Evolutionary conservation across 2,888 invertebrate genomes (phyloP).

Genomic region (Metalampra italica): DNA sequence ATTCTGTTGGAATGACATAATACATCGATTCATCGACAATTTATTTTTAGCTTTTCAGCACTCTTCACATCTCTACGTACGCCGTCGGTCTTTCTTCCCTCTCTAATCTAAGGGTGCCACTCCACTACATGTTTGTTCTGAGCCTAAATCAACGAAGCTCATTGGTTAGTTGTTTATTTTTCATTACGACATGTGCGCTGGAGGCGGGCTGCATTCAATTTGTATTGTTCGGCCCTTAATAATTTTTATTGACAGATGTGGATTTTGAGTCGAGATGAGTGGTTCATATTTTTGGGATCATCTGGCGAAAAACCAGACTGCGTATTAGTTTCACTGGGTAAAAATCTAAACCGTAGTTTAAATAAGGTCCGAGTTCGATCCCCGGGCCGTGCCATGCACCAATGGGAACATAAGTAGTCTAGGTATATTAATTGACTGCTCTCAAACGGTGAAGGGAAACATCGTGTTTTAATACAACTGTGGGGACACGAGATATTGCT

Average conservation of each 20-base stretch:
- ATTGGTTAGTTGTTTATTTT: slow-evolving; percentile 40
- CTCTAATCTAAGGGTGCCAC: slow-evolving; percentile 33
- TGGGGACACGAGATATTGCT: too few species aligned
- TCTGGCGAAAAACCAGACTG: neutral
- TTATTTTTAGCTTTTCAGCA: too few species aligned
- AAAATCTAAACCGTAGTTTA: too few species aligned
- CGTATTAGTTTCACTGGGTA: too few species aligned
- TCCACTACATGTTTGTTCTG: slow-evolving; percentile 36
- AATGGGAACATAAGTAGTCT: too few species aligned
- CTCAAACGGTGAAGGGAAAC: too few species aligned
- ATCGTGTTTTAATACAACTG: too few species aligned
- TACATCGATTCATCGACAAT: too few species aligned
- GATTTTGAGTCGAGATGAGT: neutral
- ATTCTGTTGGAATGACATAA: too few species aligned
- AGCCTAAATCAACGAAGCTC: slow-evolving; percentile 42
- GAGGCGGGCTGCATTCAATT: slow-evolving; percentile 5
- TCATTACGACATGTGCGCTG: slow-evolving; percentile 42
- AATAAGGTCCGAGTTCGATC: too few species aligned
- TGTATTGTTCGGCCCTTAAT: slow-evolving; percentile 3
- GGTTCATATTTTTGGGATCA: slow-evolving; percentile 2
- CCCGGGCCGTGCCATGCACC: too few species aligned
- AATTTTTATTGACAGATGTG: neutral
- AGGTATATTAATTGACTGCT: too few species aligned
- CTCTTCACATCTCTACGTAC: neutral
- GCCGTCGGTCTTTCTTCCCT: slow-evolving; percentile 13